Base-by-base conservation (phyloP, 2,888 invertebrate species). In the Drosophila siamana region DNA sequence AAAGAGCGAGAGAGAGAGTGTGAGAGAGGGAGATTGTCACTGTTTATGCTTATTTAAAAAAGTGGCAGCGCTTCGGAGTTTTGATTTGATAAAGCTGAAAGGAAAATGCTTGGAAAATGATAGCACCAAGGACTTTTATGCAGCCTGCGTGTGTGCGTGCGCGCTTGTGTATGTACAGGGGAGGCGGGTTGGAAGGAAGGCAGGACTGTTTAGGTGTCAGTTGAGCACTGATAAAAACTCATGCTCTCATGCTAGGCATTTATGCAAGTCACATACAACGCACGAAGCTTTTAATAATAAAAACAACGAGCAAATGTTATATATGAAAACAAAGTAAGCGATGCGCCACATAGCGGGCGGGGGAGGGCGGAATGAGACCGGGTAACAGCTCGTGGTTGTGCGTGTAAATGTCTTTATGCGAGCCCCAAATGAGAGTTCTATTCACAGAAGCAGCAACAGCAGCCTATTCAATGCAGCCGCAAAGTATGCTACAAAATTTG, bases 21-120 rank as follows among this genome's bases (percentile, higher is more conserved):
- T 9, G 9, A 30, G 11, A 30, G 11, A 11, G 33, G 57, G 11
- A 40, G 52, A 61, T 40, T 70, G 61, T 61, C 75, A 48, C 72
- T 73, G 65, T 81, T 85, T 88, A 85, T 88, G 88, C 85, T 88
- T 85, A 85, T 85, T 85, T 85, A 85, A 85, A 85, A 85, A 88
- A 84, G 88, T 88, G 60, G 75, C 79, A 69, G 63, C 69, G 78
- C 78, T 62, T 71, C 77, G 43, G 57, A 86, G 86, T 88, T 85
- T 88, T 85, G 88, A 88, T 85, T 88, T 85, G 88, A 88, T 85
- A 88, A 88, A 76, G 79, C 76, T 62, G 68, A 71, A 78, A 64
- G 62, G 66, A 78, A 70, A 80, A 75, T 69, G 69, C 52, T 52
- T 56, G 67, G 43, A 62, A 76, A 70, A 69, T 59, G 71, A 79